phyloP scores from a whole-genome alignment of 2,113 vertebrate species.

The Equus przewalskii region DNA sequence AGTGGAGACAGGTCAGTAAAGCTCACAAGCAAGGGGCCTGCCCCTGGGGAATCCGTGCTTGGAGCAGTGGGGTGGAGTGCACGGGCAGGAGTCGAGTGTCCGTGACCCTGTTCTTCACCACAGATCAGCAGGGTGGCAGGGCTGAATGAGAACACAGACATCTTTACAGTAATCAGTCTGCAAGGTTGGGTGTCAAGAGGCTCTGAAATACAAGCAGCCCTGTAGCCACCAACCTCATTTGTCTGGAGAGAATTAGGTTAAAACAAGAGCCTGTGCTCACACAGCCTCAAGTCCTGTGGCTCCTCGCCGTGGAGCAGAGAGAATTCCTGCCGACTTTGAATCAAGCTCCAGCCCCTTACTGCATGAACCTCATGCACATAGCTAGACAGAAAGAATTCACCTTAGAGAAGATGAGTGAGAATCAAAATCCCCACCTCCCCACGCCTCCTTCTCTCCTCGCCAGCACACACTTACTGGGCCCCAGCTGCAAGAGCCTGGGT shows the following conservation, averaged over 20 bases:
- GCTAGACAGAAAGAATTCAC: background rate
- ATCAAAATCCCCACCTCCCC: background rate
- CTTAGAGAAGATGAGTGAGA: background rate
- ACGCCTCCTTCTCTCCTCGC: fast-evolving
- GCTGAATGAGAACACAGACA: background rate
- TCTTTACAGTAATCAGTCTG: background rate
- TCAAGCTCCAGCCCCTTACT: background rate
- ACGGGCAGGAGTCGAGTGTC: background rate
- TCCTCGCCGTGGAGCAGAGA: background rate
- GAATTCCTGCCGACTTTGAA: background rate
- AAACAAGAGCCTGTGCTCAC: background rate
- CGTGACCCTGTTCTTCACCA: background rate
- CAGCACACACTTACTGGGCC: background rate
- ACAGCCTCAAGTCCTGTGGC: background rate
- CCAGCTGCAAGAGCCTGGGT: fast-evolving
- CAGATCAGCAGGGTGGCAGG: background rate
- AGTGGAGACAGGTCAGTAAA: background rate
- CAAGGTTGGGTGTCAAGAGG: background rate
- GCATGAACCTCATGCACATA: background rate
- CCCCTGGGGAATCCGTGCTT: background rate
- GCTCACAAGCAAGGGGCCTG: too few species aligned
- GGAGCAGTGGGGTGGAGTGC: background rate
- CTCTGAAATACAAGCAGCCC: background rate
- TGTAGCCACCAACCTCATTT: background rate
- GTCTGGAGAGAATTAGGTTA: background rate